These are phyloP conservation scores for Entomobrya multifasciata DNA, from an alignment of 2,888 invertebrate species.

Conservation along the genomic window DNA sequence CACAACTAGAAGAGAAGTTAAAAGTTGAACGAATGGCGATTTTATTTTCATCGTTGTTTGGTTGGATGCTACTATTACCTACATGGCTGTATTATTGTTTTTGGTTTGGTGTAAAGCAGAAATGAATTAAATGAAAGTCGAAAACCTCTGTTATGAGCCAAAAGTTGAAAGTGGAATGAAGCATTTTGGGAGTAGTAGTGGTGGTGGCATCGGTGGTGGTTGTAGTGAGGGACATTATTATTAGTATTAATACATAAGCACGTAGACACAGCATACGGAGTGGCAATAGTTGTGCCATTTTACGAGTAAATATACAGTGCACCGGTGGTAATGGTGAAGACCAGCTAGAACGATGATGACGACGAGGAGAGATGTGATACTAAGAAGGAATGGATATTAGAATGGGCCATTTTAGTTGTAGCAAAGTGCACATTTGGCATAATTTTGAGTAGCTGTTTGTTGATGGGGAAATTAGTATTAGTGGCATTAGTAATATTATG, in stretches of 20 bases:
- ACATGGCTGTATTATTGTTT: background rate
- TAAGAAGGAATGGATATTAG: conserved; percentile 54
- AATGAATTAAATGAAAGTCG: conserved; percentile 37
- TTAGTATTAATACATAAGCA: conserved; percentile 44
- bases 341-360: background rate
- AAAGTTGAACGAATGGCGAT: background rate
- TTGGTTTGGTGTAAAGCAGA: background rate
- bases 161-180: conserved; percentile 51
- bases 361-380: conserved; percentile 26
- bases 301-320: conserved; percentile 16
- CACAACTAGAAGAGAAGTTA: background rate
- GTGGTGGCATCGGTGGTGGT: conserved; percentile 26
- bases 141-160: conserved; percentile 68
- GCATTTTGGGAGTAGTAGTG: too few species aligned
- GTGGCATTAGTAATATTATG: conserved; percentile 60
- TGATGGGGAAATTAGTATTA: conserved; percentile 73
- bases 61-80: background rate
- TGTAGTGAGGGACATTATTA: conserved; percentile 27
- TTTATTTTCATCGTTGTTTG: background rate
- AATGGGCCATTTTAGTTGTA: conserved; percentile 69
- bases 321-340: conserved; percentile 33
- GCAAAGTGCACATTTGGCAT: conserved; percentile 72
- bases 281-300: conserved; percentile 27
- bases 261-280: conserved; percentile 2
- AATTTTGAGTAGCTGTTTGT: conserved; percentile 73